Conservation (phyloP, 2,797 vertebrate species). For the Capromys pilorides region DNA sequence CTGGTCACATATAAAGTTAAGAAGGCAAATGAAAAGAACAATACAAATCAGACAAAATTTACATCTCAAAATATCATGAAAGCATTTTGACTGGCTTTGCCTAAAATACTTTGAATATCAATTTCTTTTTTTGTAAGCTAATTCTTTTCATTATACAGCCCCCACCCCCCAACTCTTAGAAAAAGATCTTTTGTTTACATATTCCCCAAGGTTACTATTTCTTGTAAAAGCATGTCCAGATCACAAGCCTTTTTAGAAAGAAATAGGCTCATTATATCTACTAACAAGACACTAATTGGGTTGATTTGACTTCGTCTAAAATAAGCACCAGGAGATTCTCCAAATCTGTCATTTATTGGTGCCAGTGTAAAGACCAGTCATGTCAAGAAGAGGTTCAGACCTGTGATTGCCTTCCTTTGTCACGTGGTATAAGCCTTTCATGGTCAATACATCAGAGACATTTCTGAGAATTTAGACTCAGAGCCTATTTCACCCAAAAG, state of each 20-base stretch:
- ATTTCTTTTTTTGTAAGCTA: conserved; percentile 82
- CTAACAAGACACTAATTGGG: conserved; percentile 86
- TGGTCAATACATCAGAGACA: conserved; percentile 84
- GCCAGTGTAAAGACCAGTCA: conserved; percentile 82
- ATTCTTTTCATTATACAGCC: conserved; percentile 83
- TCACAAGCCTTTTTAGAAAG: conserved; percentile 87
- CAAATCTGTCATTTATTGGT: conserved; percentile 81
- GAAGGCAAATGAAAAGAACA: conserved; percentile 90
- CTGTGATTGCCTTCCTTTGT: conserved; percentile 78
- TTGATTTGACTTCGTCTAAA: conserved; percentile 86
- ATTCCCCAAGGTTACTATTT: conserved; percentile 88
- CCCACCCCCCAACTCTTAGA: conserved; percentile 77
- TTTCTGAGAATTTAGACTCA: conserved; percentile 84
- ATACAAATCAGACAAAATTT: conserved; percentile 91
- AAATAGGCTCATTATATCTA: conserved; percentile 87
- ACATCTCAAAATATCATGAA: conserved; percentile 91
- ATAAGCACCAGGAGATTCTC: conserved; percentile 84
- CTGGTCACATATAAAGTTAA: conserved; percentile 90
- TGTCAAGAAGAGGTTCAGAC: conserved; percentile 78
- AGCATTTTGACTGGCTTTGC: conserved; percentile 88
- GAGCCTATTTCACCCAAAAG: conserved; percentile 87
- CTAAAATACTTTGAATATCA: conserved; percentile 88
- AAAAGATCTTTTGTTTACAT: conserved; percentile 85
- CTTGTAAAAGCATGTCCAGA: conserved; percentile 87
- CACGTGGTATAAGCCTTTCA: conserved; percentile 83